Conservation (phyloP, 2,113 vertebrate genomes). For the human (Homo sapiens) region GRCh38 chr5:169520501-169521000, state of each 20-base stretch:
- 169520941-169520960: background rate
- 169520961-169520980: background rate
- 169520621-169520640: background rate
- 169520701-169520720: background rate
- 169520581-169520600: background rate
- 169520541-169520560: too few species aligned
- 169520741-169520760: background rate
- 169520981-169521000: background rate
- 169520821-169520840: constrained; percentile 5
- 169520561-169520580: background rate
- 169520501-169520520: too few species aligned
- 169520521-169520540: too few species aligned
- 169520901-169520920: background rate
- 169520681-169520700: background rate
- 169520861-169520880: background rate
- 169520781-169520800: background rate
- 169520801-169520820: background rate
- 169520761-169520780: constrained; percentile 1
- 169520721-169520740: background rate
- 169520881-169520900: background rate
- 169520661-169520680: background rate
- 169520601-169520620: background rate
- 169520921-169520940: background rate
- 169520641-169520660: background rate
- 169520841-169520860: constrained; percentile 11